A percentile compares a stretch with the other conserved stretches of the same genome.
Evolutionary conservation across 2,888 invertebrate species (phyloP).

Genomic region (Perdita meconis): DNA sequence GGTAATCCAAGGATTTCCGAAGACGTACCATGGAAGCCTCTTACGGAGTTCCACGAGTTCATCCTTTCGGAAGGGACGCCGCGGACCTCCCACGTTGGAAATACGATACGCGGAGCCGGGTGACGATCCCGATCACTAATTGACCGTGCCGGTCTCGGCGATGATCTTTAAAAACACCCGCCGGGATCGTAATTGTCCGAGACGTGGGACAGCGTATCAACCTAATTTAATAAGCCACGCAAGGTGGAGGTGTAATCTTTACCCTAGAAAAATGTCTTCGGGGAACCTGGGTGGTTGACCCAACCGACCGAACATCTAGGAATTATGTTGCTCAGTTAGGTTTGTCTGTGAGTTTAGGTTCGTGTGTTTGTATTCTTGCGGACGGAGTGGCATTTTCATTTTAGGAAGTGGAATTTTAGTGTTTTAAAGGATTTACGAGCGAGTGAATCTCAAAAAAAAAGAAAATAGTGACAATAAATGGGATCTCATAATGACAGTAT

Average conservation of each 20-base stretch:
- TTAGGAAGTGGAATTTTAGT: no score
- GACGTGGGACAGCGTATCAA: slow-evolving; percentile 78
- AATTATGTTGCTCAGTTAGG: no score
- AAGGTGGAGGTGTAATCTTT: slow-evolving; percentile 49
- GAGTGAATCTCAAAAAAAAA: no score
- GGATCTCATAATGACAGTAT: no score
- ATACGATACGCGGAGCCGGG: slow-evolving; percentile 78
- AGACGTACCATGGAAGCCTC: slow-evolving; percentile 79
- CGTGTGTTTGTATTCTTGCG: no score
- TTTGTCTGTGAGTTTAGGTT: no score
- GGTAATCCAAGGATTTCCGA: slow-evolving; percentile 60
- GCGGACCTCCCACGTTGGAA: slow-evolving; percentile 83
- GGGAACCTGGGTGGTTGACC: not conserved
- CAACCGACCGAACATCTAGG: no score
- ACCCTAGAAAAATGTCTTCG: slow-evolving; percentile 26
- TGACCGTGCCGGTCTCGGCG: slow-evolving; percentile 78
- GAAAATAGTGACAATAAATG: no score
- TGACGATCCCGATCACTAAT: slow-evolving; percentile 83
- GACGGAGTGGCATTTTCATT: no score
- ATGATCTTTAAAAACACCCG: slow-evolving; percentile 79
- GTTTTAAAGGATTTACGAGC: no score
- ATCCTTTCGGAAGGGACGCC: slow-evolving; percentile 81
- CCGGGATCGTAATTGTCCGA: slow-evolving; percentile 77
- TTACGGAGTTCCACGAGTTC: slow-evolving; percentile 82
- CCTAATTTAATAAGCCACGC: slow-evolving; percentile 74